phyloP scores from a whole-genome alignment of 1,140 invertebrate genomes.

The Eurosta solidaginis region DNA sequence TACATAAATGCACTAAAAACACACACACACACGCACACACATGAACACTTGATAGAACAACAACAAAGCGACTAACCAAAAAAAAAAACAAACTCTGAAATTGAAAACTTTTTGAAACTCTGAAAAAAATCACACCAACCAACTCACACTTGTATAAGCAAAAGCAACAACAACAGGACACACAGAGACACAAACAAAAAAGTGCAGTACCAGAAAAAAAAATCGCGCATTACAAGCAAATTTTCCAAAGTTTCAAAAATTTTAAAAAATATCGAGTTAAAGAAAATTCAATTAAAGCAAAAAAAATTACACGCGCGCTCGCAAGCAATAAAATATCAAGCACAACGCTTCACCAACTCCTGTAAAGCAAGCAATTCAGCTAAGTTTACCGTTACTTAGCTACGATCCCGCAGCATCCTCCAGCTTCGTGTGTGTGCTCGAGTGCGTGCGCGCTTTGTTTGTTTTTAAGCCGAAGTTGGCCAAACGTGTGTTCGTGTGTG shows the following conservation, averaged over 20 bases:
- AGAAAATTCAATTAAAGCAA: not conserved
- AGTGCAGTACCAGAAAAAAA: not conserved
- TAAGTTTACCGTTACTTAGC: too few species aligned
- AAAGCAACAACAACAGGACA: constrained; percentile 13
- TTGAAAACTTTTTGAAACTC: not conserved
- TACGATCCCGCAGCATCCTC: not conserved
- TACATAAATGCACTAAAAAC: not conserved
- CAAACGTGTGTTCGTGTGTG: not conserved
- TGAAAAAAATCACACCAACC: not conserved
- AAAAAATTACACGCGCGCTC: too few species aligned
- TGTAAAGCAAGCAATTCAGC: too few species aligned
- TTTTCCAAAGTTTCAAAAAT: not conserved
- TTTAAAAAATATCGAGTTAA: not conserved
- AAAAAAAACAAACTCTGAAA: constrained; percentile 13
- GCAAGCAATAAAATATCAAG: too few species aligned
- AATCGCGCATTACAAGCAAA: not conserved
- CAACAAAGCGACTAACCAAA: constrained; percentile 12
- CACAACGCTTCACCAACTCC: too few species aligned
- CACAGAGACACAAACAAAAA: not conserved
- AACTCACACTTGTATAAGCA: not conserved
- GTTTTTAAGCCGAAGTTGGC: not conserved
- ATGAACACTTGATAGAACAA: not conserved
- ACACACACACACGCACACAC: not conserved
- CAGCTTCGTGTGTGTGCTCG: not conserved
- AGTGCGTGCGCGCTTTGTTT: not conserved